These are phyloP conservation scores for Myotis findleyi DNA, from an alignment of 2,797 vertebrate genomes.

Conservation along the genomic window DNA sequence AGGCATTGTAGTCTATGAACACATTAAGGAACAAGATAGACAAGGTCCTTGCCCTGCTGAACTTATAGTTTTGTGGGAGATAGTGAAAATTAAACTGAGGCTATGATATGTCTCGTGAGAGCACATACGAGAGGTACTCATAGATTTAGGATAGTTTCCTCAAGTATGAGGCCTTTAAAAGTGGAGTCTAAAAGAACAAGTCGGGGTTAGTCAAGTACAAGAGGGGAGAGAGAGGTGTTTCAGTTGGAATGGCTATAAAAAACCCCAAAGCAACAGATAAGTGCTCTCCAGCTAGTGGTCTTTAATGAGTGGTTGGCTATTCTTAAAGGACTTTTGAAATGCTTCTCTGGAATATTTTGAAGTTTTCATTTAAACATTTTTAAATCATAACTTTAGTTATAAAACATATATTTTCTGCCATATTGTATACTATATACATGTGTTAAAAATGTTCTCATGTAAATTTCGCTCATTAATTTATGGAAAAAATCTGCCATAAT, in stretches of 20 bases:
- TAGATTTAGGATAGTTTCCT: background rate
- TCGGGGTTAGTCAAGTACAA: background rate
- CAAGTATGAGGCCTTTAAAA: constrained; percentile 30
- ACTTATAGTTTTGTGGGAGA: background rate
- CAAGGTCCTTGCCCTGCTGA: background rate
- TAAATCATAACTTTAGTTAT: background rate
- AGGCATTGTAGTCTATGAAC: background rate
- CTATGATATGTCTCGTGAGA: background rate
- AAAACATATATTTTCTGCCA: background rate
- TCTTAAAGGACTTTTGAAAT: background rate
- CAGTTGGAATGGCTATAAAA: background rate
- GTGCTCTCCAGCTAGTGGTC: background rate
- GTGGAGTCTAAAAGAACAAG: background rate
- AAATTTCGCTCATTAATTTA: constrained; percentile 48
- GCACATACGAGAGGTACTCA: background rate
- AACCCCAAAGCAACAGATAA: background rate
- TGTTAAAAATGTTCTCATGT: constrained; percentile 31
- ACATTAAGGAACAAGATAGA: background rate
- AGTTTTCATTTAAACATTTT: constrained; percentile 39
- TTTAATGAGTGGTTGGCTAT: background rate
- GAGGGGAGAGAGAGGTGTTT: background rate
- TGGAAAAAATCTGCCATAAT: constrained; percentile 17
- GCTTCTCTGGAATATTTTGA: constrained; percentile 14
- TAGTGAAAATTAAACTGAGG: background rate
- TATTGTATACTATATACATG: background rate